Conservation (phyloP, 2,797 vertebrate species). For the Eupleurogrammus muticus region DNA sequence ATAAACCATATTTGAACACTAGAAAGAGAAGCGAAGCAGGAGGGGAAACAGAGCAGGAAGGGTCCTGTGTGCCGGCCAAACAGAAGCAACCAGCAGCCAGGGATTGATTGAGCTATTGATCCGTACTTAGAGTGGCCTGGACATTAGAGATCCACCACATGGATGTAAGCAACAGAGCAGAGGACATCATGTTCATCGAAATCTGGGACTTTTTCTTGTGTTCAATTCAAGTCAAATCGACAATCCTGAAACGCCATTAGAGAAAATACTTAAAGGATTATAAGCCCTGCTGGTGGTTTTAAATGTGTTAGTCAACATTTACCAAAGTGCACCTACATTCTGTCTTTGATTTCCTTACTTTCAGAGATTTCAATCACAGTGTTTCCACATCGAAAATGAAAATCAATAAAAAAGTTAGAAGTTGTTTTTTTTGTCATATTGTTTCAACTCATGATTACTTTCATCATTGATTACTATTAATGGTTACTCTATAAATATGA, state of each 20-base stretch:
- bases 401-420: neutral
- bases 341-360: slow-evolving; percentile 8
- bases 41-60: slow-evolving; percentile 1
- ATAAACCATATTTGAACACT: slow-evolving; percentile 36
- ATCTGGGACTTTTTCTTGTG: neutral
- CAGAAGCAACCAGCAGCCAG: slow-evolving; percentile 26
- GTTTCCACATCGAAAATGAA: neutral
- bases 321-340: slow-evolving; percentile 22
- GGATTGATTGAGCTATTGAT: slow-evolving; percentile 67
- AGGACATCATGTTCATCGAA: neutral
- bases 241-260: slow-evolving; percentile 14
- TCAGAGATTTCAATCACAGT: neutral
- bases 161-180: neutral
- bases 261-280: slow-evolving; percentile 38
- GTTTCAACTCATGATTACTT: neutral
- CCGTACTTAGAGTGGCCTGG: slow-evolving; percentile 37
- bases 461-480: no score
- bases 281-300: slow-evolving; percentile 1
- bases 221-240: slow-evolving; percentile 20
- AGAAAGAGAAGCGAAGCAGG: slow-evolving; percentile 14
- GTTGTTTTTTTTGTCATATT: neutral
- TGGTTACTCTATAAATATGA: no score
- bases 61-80: slow-evolving; percentile 31
- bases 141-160: slow-evolving; percentile 27
- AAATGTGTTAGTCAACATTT: slow-evolving; percentile 27